Base-by-base conservation (phyloP, 2,113 vertebrate species). In the Ciconia maguari region DNA sequence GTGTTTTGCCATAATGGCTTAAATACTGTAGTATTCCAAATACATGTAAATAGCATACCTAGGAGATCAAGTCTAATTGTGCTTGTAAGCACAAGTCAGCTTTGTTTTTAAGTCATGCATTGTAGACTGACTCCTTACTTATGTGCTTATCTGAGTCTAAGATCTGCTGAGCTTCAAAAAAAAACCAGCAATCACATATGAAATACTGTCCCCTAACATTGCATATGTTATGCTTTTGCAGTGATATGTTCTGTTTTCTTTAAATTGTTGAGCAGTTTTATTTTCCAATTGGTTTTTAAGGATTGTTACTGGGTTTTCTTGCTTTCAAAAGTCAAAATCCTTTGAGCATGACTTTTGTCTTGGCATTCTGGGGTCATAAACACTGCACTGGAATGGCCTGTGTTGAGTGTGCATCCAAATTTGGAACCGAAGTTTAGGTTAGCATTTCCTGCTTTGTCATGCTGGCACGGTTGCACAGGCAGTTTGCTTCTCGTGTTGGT, bases 401-500 rank as follows among this genome's bases (percentile, higher is more conserved):
- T 92, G 72, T 85, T 74, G 36, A 64, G 16, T 10, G 27, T 85
- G 55, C 65, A 65, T 87, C 93, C 95, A 93, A 89, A 92, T 95
- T 94, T 95, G 94, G 87, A 97, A 66, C 84, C 84, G 46, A 66
- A 90, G 74, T 93, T 94, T 85, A 62, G 62, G 61, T 89, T 87
- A 77, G 62, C 9, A 10, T 77, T 95, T 95, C 89, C 75, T 97
- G 87, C 91, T 91, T 87, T 94, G 94, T 94, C 95, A 65, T 68
- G 36, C 84, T 83, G 78, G 61, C 49, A 79, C 4, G 8, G 41
- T 38, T 87, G 54, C 5, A 5, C 36, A 25, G 54, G n/a, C 62
- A n/a, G 3, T 69, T 95, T 82, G 41, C 57, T 46, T 87, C 64
- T 75, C 6, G 0, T 76, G 36, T 84, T 89, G 69, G 30, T 92